A percentile compares a stretch with the other conserved stretches of the same genome.
Evolutionary conservation across 2,113 vertebrate genomes (phyloP).

Genomic region (Sander vitreus): DNA sequence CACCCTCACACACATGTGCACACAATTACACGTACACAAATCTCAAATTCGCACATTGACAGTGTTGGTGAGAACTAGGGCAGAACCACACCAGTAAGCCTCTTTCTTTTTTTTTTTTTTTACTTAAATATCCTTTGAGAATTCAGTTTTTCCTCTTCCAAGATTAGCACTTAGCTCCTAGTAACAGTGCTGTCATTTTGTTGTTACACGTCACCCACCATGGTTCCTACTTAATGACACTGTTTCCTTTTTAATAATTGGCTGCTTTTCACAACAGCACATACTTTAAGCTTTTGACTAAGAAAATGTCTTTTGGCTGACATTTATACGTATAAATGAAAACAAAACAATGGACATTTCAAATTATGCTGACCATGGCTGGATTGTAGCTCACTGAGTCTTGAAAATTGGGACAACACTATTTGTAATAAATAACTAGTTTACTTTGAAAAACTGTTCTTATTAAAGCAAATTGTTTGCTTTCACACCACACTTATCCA

Average conservation of each 20-base stretch:
- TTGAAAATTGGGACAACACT: too few species aligned
- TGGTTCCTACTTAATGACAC: constrained; percentile 48
- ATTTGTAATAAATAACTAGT: not conserved
- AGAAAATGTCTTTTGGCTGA: not conserved
- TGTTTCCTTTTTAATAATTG: constrained; percentile 19
- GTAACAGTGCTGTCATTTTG: constrained; percentile 66
- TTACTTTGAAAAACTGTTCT: not conserved
- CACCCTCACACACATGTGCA: not conserved
- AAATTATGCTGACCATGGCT: not conserved
- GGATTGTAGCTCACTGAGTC: not conserved
- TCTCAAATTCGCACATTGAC: constrained; percentile 29
- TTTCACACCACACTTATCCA: not conserved
- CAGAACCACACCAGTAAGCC: constrained; percentile 65
- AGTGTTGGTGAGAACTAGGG: constrained; percentile 68
- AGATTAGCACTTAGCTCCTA: constrained; percentile 70
- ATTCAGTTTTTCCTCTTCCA: constrained; percentile 45
- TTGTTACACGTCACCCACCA: constrained; percentile 53
- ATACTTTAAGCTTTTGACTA: not conserved
- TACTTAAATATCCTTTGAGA: constrained; percentile 64
- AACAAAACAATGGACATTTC: not conserved
- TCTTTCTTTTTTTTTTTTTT: constrained; percentile 68
- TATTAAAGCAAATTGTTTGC: too few species aligned
- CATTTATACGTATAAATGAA: not conserved
- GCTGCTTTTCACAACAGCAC: constrained; percentile 18
- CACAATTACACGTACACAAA: constrained; percentile 13